Percentiles rank a stretch among this genome's conserved stretches.
Conservation (phyloP, 1,140 invertebrate genomes). For the Lethrus apterus region DNA sequence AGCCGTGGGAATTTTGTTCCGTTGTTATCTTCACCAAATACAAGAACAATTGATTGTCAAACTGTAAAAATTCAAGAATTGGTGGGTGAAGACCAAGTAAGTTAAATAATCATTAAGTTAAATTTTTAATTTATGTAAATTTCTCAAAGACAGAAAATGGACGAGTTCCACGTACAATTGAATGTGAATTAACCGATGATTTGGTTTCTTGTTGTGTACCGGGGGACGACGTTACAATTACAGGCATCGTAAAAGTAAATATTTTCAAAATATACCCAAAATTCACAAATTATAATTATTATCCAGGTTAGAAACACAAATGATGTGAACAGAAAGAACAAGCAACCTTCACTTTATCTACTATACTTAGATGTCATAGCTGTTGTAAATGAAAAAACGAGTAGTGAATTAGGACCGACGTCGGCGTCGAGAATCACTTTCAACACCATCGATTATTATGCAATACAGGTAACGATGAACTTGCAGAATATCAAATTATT, state of each 20-base stretch:
- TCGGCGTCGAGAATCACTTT: constrained; percentile 48
- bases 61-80: constrained; percentile 75
- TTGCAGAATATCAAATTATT: background rate
- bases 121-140: constrained; percentile 11
- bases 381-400: constrained; percentile 60
- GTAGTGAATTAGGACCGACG: constrained; percentile 41
- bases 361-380: constrained; percentile 74
- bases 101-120: constrained; percentile 7
- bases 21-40: constrained; percentile 57
- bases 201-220: constrained; percentile 80
- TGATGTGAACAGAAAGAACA: constrained; percentile 42
- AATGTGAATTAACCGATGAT: constrained; percentile 81
- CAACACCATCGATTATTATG: constrained; percentile 61
- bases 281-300: constrained; percentile 11
- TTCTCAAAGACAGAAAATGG: constrained; percentile 57
- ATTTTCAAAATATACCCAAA: constrained; percentile 12
- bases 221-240: constrained; percentile 81
- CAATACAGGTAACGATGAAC: constrained; percentile 64
- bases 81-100: constrained; percentile 52
- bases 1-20: constrained; percentile 59
- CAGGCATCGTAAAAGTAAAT: constrained; percentile 59
- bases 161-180: constrained; percentile 74
- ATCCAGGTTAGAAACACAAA: constrained; percentile 24
- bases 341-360: constrained; percentile 52
- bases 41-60: constrained; percentile 70